phyloP scores from a whole-genome alignment of 1,140 invertebrate species.

The Zophobas morio region DNA sequence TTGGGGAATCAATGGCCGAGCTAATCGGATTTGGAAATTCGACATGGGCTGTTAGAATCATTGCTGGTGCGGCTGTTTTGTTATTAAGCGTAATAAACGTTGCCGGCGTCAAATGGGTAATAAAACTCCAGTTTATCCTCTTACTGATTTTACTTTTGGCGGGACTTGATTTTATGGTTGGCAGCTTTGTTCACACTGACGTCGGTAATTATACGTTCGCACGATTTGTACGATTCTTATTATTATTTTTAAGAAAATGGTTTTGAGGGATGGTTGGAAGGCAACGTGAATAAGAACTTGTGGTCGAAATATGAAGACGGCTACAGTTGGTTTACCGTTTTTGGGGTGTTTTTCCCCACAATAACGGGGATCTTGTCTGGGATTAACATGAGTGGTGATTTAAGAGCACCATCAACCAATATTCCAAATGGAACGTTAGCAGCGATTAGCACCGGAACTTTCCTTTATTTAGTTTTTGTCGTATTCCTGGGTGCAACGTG shows the following conservation, averaged over 20 bases:
- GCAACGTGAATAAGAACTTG: conserved; percentile 87
- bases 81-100: conserved; percentile 90
- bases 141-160: conserved; percentile 87
- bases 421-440: conserved; percentile 96
- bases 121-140: conserved; percentile 91
- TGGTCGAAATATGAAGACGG: conserved; percentile 84
- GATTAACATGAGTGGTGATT: conserved; percentile 98
- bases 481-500: conserved; percentile 92
- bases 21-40: conserved; percentile 81
- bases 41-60: conserved; percentile 83
- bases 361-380: conserved; percentile 95
- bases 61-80: conserved; percentile 86
- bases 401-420: conserved; percentile 90
- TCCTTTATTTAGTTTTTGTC: conserved; percentile 91
- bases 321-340: conserved; percentile 92
- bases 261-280: conserved; percentile 87
- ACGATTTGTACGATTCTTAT: conserved; percentile 7
- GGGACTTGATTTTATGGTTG: conserved; percentile 90
- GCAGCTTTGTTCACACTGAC: conserved; percentile 83
- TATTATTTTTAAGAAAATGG: conserved; percentile 76
- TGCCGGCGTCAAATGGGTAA: conserved; percentile 94
- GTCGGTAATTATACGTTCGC: conserved; percentile 67
- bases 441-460: conserved; percentile 91
- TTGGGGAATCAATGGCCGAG: conserved; percentile 94
- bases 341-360: conserved; percentile 96